A percentile compares a stretch with the other conserved stretches of the same genome.
Conservation (phyloP, 2,888 invertebrate genomes). For the Stenichneumon culpator region DNA sequence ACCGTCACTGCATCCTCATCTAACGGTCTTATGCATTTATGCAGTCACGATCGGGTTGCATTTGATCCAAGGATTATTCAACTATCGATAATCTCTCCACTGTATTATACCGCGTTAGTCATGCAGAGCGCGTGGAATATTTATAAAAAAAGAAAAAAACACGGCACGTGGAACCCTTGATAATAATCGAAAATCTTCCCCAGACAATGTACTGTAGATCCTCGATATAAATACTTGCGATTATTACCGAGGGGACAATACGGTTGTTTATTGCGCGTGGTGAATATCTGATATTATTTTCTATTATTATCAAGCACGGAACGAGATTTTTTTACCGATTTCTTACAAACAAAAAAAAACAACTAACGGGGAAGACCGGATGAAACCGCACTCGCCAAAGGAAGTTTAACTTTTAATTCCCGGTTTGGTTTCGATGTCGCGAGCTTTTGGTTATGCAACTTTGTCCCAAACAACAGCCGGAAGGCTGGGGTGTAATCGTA, state of each 20-base stretch:
- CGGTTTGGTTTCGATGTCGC: slow-evolving; percentile 34
- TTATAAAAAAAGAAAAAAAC: not conserved
- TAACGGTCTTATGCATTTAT: slow-evolving; percentile 26
- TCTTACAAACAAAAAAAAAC: not conserved
- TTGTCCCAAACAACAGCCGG: slow-evolving; percentile 1
- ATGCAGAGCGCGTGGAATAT: not conserved
- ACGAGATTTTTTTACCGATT: not conserved
- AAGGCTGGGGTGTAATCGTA: not conserved
- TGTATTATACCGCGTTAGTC: not conserved
- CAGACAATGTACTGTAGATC: not conserved
- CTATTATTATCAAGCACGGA: not conserved
- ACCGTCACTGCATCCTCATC: slow-evolving; percentile 5
- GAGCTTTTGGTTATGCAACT: slow-evolving; percentile 15
- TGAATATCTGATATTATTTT: slow-evolving; percentile 4
- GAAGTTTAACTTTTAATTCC: not conserved
- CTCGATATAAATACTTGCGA: not conserved
- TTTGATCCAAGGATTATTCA: slow-evolving; percentile 10
- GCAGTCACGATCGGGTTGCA: slow-evolving; percentile 2
- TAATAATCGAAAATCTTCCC: not conserved
- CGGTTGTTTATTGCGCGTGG: not conserved
- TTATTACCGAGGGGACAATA: slow-evolving; percentile 1
- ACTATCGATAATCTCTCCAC: slow-evolving; percentile 2
- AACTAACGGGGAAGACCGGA: not conserved
- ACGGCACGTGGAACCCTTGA: not conserved
- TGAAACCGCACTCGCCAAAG: not conserved